A percentile compares a stretch with the other conserved stretches of the same genome.
phyloP scores from a whole-genome alignment of 2,113 vertebrate species.

The Pandion haliaetus region DNA sequence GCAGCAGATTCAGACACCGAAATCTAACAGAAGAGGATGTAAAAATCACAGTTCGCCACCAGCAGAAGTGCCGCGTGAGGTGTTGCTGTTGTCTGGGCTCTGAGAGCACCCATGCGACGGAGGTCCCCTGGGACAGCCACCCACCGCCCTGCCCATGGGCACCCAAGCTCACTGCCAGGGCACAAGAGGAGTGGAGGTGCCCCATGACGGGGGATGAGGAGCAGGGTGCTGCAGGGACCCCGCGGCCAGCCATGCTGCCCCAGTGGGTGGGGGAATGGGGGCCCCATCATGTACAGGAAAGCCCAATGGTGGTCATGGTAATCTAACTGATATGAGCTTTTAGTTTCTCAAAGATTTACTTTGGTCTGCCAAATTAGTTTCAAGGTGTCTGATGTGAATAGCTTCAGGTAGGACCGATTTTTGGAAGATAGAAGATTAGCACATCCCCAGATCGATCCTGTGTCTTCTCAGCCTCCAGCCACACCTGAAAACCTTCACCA shows the following conservation, averaged over 20 bases:
- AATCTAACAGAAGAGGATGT: background rate
- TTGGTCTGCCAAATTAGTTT: background rate
- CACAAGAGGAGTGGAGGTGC: background rate
- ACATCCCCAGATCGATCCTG: background rate
- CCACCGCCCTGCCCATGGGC: background rate
- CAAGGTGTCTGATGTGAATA: background rate
- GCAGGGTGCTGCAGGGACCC: background rate
- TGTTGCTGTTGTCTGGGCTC: background rate
- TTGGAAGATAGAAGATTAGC: background rate
- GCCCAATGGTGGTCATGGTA: background rate
- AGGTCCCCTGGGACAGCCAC: background rate
- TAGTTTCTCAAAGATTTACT: background rate
- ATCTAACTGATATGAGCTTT: background rate
- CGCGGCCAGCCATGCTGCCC: background rate
- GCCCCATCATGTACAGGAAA: background rate
- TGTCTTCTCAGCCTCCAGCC: background rate
- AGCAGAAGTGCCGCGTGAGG: background rate
- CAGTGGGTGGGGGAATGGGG: fast-evolving
- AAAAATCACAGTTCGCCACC: background rate
- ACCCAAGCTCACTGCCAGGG: background rate
- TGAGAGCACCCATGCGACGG: background rate
- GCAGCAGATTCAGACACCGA: background rate
- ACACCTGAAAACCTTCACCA: background rate
- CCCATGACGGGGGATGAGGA: fast-evolving
- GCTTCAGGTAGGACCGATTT: background rate